Base-by-base conservation (phyloP, 2,888 invertebrate genomes). In the Drosophila borborema region DNA sequence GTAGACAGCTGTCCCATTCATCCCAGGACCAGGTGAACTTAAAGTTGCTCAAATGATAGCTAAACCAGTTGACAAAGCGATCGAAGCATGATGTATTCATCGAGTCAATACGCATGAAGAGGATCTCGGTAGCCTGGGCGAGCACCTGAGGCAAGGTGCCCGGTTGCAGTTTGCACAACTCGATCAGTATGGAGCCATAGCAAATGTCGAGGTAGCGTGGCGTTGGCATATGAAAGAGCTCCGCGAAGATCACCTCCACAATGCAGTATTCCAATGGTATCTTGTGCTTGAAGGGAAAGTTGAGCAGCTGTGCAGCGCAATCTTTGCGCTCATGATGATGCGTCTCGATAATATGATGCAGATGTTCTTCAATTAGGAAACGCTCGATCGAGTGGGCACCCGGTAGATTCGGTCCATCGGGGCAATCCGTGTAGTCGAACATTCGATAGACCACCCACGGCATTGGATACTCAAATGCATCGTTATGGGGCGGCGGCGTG, bases 21-120 rank as follows among this genome's bases (percentile, higher is more conserved):
- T 98, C 98, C 99, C 99, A 99, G 3, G 98, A 98, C 99, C 99
- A 99, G 62, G 98, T 96, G 92, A 98, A 99, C 93, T 99, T 99
- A 93, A 99, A 99, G 94, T 99, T 99, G 92, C 99, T 99, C 93
- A 99, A 94, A 93, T 99, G 99, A 93, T 99, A 99, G 0, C 98
- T 96, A 93, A 99, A 99, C 99, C 99, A 99, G 92, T 96, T 96
- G 31, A 97, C 97, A 92, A 99, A 98, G 87, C 99, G 96, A 93
- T 99, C 99, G 93, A 99, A 97, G 92, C 99, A 98, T 2, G 98
- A 96, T 0, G 98, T 97, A 92, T 99, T 99, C 99, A 99, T 99
- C 0, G 97, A 96, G 92, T 99, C 99, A 90, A 99, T 97, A 76
- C 99, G 95, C 94, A 98, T 96, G 91, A 98, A 99, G 61, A 99